These are phyloP conservation scores for Chaenocephalus aceratus DNA, from an alignment of 2,113 vertebrate species.

Conservation along the genomic window DNA sequence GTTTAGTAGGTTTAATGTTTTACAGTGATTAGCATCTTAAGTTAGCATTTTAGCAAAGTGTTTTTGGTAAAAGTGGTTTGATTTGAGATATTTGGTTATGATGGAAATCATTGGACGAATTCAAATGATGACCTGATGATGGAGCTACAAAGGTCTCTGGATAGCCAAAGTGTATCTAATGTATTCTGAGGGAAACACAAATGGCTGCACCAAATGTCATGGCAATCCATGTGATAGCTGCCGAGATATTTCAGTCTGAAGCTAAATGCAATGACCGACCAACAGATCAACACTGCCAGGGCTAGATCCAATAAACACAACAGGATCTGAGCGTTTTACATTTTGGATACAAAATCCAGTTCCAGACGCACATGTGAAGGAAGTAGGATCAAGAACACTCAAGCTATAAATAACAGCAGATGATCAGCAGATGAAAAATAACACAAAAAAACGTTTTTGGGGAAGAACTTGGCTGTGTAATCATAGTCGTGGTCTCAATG, in stretches of 20 bases:
- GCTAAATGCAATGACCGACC: background rate
- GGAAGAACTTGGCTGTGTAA: conserved; percentile 27
- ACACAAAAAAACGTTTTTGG: background rate
- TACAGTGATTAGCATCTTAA: background rate
- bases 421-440: conserved; percentile 5
- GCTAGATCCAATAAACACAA: background rate
- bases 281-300: background rate
- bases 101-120: background rate
- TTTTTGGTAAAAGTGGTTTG: background rate
- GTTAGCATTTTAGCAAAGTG: background rate
- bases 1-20: background rate
- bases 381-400: conserved; percentile 4
- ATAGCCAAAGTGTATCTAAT: background rate
- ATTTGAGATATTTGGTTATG: background rate
- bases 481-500: conserved; percentile 23
- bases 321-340: background rate
- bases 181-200: background rate
- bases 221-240: background rate
- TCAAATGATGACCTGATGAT: background rate
- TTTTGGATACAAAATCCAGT: conserved; percentile 2
- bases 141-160: background rate
- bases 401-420: conserved; percentile 25
- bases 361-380: conserved; percentile 7
- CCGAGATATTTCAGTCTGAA: conserved; percentile 6
- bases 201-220: too few relatives aligned